Evolutionary conservation across 2,797 vertebrate species (phyloP).

Genomic region (Taenioides sp.): DNA sequence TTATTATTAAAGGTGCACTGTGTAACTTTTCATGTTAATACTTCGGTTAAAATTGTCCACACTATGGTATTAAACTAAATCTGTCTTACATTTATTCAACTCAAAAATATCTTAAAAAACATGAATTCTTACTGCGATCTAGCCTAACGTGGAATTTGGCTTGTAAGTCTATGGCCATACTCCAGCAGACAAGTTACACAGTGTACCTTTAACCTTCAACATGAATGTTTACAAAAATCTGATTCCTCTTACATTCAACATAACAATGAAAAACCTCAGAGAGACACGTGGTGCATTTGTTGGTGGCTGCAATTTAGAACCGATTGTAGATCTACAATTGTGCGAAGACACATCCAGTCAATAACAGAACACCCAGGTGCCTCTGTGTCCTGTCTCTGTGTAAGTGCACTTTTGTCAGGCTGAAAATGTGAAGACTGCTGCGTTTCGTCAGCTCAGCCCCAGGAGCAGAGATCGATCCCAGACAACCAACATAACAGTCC

Average conservation of each 20-base stretch:
- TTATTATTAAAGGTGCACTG: too few relatives aligned
- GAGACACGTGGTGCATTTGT: neutral
- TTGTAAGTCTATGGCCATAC: too few relatives aligned
- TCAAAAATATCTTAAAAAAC: too few relatives aligned
- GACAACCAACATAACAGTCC: conserved; percentile 41
- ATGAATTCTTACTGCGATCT: too few relatives aligned
- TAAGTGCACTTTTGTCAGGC: conserved; percentile 1
- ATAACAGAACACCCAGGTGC: conserved; percentile 3
- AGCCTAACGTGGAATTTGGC: too few relatives aligned
- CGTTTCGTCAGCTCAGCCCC: conserved; percentile 29
- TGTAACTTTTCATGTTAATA: too few relatives aligned
- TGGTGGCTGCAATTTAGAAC: neutral
- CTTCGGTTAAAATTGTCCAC: too few relatives aligned
- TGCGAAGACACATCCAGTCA: conserved; percentile 16
- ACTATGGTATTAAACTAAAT: too few relatives aligned
- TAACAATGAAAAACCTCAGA: neutral
- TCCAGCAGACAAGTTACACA: too few relatives aligned
- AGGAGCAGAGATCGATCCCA: conserved; percentile 44
- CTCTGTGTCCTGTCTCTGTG: neutral
- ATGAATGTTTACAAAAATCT: neutral
- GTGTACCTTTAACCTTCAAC: neutral
- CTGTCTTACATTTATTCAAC: too few relatives aligned
- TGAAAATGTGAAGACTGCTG: conserved; percentile 16
- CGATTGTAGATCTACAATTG: conserved; percentile 2
- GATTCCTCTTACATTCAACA: too few relatives aligned